phyloP scores from a whole-genome alignment of 2,113 vertebrate species.

The Dunckerocampus dactyliophorus region DNA sequence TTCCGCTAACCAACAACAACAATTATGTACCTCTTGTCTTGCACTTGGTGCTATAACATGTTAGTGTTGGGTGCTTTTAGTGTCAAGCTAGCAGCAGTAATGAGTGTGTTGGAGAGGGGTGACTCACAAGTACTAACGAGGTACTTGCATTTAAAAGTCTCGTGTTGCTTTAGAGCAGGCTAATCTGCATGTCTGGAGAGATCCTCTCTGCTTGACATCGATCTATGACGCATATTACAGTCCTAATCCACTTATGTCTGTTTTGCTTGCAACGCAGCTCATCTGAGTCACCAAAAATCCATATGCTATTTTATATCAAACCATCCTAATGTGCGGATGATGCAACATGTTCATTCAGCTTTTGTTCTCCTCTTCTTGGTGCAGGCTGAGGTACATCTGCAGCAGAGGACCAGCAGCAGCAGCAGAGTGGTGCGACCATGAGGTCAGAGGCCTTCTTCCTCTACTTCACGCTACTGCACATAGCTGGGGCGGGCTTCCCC shows the following conservation, averaged over 20 bases:
- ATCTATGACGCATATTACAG: constrained; percentile 65
- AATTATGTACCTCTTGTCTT: no score
- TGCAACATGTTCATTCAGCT: neutral
- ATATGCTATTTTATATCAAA: constrained; percentile 2
- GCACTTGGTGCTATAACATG: no score
- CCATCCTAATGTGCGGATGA: neutral
- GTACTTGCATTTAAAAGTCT: constrained; percentile 31
- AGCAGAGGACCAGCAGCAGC: constrained; percentile 74
- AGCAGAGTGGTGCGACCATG: constrained; percentile 84
- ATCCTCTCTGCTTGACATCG: constrained; percentile 59
- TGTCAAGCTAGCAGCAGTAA: neutral
- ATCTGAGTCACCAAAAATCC: constrained; percentile 59
- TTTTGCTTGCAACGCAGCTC: constrained; percentile 40
- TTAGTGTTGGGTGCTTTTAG: neutral
- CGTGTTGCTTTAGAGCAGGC: constrained; percentile 32
- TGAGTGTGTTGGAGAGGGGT: constrained; percentile 18
- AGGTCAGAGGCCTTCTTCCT: constrained; percentile 97
- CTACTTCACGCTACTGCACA: constrained; percentile 93
- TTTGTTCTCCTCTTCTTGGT: constrained; percentile 29
- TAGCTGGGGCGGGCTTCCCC: constrained; percentile 93
- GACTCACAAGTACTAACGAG: constrained; percentile 45
- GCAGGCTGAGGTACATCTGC: constrained; percentile 87
- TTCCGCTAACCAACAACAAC: no score
- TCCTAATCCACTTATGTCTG: constrained; percentile 66
- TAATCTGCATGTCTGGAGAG: constrained; percentile 42